These are phyloP conservation scores for Spilogale gracilis DNA, from an alignment of 2,113 vertebrate genomes.

Conservation along the genomic window DNA sequence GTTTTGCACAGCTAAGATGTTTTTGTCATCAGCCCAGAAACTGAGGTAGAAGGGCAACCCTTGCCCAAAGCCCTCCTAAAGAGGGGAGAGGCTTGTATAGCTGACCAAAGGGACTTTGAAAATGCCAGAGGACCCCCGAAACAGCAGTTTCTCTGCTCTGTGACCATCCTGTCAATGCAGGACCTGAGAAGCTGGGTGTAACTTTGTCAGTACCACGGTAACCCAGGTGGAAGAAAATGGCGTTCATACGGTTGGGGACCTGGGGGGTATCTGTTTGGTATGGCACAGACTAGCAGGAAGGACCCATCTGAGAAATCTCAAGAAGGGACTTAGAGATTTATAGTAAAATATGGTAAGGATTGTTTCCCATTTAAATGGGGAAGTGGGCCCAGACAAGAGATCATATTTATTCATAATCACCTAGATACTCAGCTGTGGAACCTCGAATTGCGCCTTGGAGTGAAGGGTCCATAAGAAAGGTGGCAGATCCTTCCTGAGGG, in stretches of 20 bases:
- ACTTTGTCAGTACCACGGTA: slow-evolving; percentile 61
- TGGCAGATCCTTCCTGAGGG: neutral
- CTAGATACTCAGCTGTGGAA: neutral
- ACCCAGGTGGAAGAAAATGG: slow-evolving; percentile 55
- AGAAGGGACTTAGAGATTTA: neutral
- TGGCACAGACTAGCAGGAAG: slow-evolving; percentile 38
- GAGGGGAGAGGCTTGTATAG: slow-evolving; percentile 37
- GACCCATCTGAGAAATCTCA: slow-evolving; percentile 45
- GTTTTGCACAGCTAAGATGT: slow-evolving; percentile 75
- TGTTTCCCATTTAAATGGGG: slow-evolving; percentile 46
- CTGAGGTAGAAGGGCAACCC: slow-evolving; percentile 73
- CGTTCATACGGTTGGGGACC: neutral
- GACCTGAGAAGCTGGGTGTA: slow-evolving; percentile 59
- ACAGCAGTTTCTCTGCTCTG: slow-evolving; percentile 58
- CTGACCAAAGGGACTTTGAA: slow-evolving; percentile 65
- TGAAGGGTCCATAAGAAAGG: neutral
- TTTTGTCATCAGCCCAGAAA: slow-evolving; percentile 79
- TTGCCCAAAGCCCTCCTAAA: slow-evolving; percentile 50
- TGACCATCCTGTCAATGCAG: slow-evolving; percentile 26
- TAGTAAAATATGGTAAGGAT: neutral
- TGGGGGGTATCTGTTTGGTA: slow-evolving; percentile 13
- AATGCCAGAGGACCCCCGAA: slow-evolving; percentile 58
- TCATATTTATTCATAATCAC: neutral
- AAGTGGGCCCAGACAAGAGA: slow-evolving; percentile 55
- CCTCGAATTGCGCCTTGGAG: neutral